Evolutionary conservation across 2,113 vertebrate species (phyloP), one percentile per base, ranked within the genome.

Genomic region (Neotoma lepida): DNA sequence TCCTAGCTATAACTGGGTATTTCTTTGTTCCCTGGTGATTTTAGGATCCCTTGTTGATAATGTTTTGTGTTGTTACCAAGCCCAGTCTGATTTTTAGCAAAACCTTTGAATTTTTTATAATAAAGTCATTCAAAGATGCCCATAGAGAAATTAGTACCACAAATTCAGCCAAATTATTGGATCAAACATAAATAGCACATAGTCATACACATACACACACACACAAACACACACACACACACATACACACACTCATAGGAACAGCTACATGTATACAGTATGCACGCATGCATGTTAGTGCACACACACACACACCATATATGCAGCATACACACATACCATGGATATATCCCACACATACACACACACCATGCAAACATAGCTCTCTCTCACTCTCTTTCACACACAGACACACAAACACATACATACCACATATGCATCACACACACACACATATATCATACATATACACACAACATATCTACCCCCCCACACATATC

Each of bases 31-130:
- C 89, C 92, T 95, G 46, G 35, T 97, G 78, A 84, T 98, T 97
- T 98, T 93, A 97, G 93, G 92, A 98, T 97, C 97, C 97, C 97
- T 97, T 96, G 97, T 90, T 98, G 97, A 95, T 96, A 97, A 97
- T 95, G 95, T 96, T 98, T 97, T 97, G 90, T 98, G 91, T 97
- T 98, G 95, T 90, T 97, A 97, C 94, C 81, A 97, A 94, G 78
- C 84, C 86, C 97, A 98, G 98, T 98, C 98, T 98, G 90, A 95
- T 95, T 98, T 98, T 98, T 95, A 97, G 96, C 80, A 96, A 96
- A 98, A 93, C 82, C 97, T 97, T 98, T 98, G 97, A 98, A 98
- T 98, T 98, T 98, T 98, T 98, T 97, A 98, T 98, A 97, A 98
- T 98, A 98, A 98, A 98, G 97, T 97, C 97, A 98, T 98, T 98